Base-by-base conservation (phyloP, 1,140 invertebrate species). In the Microplitis mediator region DNA sequence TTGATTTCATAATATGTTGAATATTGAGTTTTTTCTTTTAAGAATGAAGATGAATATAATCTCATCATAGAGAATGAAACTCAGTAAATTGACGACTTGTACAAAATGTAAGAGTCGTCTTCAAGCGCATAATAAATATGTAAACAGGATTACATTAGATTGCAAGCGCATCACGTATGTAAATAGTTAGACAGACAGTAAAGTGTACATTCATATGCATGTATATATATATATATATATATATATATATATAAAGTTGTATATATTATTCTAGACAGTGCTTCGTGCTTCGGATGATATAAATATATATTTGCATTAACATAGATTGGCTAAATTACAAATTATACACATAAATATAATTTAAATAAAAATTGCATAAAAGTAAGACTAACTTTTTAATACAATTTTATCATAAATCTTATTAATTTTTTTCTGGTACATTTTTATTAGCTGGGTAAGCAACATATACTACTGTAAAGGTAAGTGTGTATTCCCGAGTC, bases 91-190 rank as follows among this genome's bases (percentile, higher is more conserved):
- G 11, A 31, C 70, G 65, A 73, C n/a, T 23, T 36, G 58, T 32
- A n/a, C 58, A 32, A 13, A 51, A 16, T 58, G n/a, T 0, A 32
- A 16, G 32, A 68, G 52, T 60, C 54, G 31, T 60, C 54, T 76
- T 72, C 67, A 34, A 64, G 62, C 51, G 72, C 51, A 75, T 73
- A 77, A 75, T 77, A 77, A 75, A 77, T 77, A 77, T 77, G 76
- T 77, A 77, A 77, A 77, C 74, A 73, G 71, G 68, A 75, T 75
- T 74, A 71, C 71, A 52, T 34, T 51, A 56, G 56, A 39, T 54
- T 71, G 56, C 32, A 61, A 32, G n/a, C 16, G 34, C 23, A 45
- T 60, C 58, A 60, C 61, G 61, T 70, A 75, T 73, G 71, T 70
- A 73, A 74, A 74, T 74, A 66, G 32, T 34, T 62, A 71, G 39